Base-by-base conservation (phyloP, 30 jellyfish, hydroid and myxozoan species). In the Rhopilema esculentum region DNA sequence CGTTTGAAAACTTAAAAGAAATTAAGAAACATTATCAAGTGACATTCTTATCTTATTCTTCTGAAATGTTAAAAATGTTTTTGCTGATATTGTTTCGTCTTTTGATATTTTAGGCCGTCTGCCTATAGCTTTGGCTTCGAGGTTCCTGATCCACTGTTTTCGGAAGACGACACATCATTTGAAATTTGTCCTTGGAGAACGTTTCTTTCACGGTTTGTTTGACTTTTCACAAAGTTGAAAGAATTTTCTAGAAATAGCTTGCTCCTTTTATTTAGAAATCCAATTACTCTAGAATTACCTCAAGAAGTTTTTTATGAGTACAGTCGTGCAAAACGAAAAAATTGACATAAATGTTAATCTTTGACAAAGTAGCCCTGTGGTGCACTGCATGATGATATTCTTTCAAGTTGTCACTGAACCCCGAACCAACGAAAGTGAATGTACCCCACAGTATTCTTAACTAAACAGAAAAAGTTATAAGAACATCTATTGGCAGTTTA, bases 181-280 rank as follows among this genome's bases (percentile, higher is more conserved):
- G 80, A 78, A 63, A 68, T 91, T n/a, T 85, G 78, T 26, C 97
- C 97, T 1, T 91, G 97, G 97, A 91, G 96, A 66, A 76, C 92
- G 19, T 91, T 84, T 70, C 71, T 91, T 20, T 8, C 85, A 21
- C 74, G 97, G 97, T 91, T 32, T 0, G 50, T n/a, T 31, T 53
- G 15, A 22, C 22, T 28, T 70, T 70, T 22, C 8, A 4, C 4
- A 25, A 70, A 19, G 26, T 28, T 4, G 49, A 20, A 70, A 70
- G 62, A 19, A 2, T 19, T 21, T 70, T 25, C 24, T 22, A 4
- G 9, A 25, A 70, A 70, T 19, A 70, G 16, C 17, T n/a, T n/a
- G n/a, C n/a, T n/a, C n/a, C n/a, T n/a, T n/a, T n/a, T n/a, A n/a
- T n/a, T n/a, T n/a, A n/a, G n/a, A n/a, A n/a, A 67, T 67, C 23